Evolutionary conservation across 2,113 vertebrate genomes (phyloP).

Genomic region (Limnothrissa miodon): DNA sequence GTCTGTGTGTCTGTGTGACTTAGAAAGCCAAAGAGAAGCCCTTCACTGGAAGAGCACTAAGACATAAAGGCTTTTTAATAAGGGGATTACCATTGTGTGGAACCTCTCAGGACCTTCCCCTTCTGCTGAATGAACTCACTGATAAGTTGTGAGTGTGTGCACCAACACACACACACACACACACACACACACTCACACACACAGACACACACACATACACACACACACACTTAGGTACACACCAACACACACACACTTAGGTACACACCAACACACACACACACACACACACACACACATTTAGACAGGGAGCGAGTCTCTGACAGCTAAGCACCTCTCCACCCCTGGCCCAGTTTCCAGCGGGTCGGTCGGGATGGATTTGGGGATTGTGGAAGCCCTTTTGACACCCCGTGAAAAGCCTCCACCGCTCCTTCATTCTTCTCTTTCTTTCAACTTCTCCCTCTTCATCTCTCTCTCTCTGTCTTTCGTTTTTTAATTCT

Average conservation of each 20-base stretch:
- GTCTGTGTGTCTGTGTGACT: not conserved
- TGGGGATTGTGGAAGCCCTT: conserved; percentile 48
- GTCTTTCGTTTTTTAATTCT: not conserved
- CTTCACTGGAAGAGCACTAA: not conserved
- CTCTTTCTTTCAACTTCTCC: too few species aligned
- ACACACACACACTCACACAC: not conserved
- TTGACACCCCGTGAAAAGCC: conserved; percentile 46
- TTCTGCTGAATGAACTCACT: not conserved
- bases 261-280: not conserved
- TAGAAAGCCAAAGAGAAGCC: not conserved
- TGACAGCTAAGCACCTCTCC: conserved; percentile 34
- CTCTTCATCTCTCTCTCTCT: conserved; percentile 3
- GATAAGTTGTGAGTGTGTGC: not conserved
- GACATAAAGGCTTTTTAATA: not conserved
- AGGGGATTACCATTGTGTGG: not conserved
- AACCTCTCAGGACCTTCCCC: not conserved
- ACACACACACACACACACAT: not conserved
- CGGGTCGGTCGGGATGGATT: conserved; percentile 53
- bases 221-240: not conserved
- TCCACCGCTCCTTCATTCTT: conserved; percentile 28
- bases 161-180: conserved; percentile 12
- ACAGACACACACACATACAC: not conserved
- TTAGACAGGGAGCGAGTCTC: conserved; percentile 22
- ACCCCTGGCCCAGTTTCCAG: conserved; percentile 40
- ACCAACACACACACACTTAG: not conserved